phyloP scores from a whole-genome alignment of 2,113 vertebrate genomes.

The Ailurus styani region DNA sequence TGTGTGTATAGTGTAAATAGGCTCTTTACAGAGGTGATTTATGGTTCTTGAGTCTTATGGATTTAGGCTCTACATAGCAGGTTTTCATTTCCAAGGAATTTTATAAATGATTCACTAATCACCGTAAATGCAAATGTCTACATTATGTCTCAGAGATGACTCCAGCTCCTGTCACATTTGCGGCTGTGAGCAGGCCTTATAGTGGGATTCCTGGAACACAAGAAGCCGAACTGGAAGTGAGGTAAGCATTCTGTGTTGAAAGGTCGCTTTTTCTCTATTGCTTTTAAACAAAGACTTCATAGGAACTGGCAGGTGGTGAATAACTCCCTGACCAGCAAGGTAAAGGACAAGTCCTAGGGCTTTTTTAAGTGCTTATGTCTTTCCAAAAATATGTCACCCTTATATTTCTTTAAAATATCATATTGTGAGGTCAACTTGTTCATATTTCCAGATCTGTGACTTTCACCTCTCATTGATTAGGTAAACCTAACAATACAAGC shows the following conservation, averaged over 20 bases:
- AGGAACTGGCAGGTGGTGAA: neutral
- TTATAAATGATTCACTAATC: constrained; percentile 32
- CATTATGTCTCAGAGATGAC: neutral
- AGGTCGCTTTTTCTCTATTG: neutral
- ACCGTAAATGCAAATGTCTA: constrained; percentile 24
- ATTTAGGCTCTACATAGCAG: neutral
- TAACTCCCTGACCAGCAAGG: neutral
- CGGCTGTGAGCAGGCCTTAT: neutral
- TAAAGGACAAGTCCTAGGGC: neutral
- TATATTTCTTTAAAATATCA: neutral
- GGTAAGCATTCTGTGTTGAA: neutral
- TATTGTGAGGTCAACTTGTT: neutral
- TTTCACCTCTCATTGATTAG: neutral
- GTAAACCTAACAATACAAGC: neutral
- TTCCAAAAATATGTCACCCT: neutral
- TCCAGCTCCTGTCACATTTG: neutral
- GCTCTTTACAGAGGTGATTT: neutral
- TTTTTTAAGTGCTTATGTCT: neutral
- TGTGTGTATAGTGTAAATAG: neutral
- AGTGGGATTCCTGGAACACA: neutral
- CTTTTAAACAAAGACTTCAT: neutral
- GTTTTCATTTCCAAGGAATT: constrained; percentile 38
- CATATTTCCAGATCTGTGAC: neutral
- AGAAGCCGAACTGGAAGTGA: neutral
- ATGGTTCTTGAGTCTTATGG: neutral